Evolutionary conservation across 2,113 vertebrate genomes (phyloP).

Genomic region (Gracilinanus agilis): DNA sequence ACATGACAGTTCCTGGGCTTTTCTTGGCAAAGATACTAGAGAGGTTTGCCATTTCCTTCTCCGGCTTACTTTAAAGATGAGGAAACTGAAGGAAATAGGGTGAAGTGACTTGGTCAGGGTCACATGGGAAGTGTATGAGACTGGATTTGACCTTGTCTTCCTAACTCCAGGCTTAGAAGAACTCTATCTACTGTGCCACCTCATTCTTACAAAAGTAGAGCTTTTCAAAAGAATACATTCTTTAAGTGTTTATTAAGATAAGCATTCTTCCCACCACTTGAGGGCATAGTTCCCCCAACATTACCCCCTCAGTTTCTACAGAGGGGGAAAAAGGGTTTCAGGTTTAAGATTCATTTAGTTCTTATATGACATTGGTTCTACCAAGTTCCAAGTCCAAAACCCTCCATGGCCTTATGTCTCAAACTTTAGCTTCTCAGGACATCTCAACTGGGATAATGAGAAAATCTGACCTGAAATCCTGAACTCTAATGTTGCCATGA

Average conservation of each 20-base stretch:
- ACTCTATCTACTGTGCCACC: too few relatives aligned
- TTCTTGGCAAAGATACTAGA: too few relatives aligned
- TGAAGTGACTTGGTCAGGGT: too few relatives aligned
- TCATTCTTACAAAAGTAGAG: neutral
- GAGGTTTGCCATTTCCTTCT: too few relatives aligned
- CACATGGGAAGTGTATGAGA: too few relatives aligned
- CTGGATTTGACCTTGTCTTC: too few relatives aligned
- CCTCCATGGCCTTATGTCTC: neutral
- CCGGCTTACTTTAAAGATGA: too few relatives aligned
- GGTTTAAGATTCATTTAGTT: neutral
- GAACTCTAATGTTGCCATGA: neutral
- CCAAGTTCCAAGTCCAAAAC: neutral
- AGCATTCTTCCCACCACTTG: too few relatives aligned
- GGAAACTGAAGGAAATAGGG: too few relatives aligned
- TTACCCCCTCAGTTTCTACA: neutral
- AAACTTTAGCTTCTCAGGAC: neutral
- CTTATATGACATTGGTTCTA: neutral
- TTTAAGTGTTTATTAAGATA: neutral
- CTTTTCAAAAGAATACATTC: neutral
- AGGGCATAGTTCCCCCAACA: neutral
- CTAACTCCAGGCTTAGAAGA: too few relatives aligned
- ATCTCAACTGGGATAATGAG: neutral
- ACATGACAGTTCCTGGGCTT: too few relatives aligned
- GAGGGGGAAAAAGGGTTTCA: neutral
- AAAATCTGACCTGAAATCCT: neutral